Percentiles rank a stretch among this genome's conserved stretches.
phyloP scores from a whole-genome alignment of 2,888 invertebrate genomes.

The Clunio marinus region DNA sequence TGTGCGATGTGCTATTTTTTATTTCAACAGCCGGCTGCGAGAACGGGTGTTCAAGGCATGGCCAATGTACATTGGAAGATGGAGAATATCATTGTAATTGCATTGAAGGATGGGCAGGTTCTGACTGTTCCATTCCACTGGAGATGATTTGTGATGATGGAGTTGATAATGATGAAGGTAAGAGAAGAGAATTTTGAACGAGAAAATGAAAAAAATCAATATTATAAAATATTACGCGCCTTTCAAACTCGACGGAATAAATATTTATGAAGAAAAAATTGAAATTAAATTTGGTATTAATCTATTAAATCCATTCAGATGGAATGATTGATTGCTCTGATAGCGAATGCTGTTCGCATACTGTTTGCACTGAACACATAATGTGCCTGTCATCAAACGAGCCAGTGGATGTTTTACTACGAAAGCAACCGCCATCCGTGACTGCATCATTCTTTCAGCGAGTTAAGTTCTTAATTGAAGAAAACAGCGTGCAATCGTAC shows the following conservation, averaged over 20 bases:
- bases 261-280: background rate
- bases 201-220: no score
- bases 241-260: background rate
- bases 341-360: slow-evolving; percentile 93
- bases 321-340: slow-evolving; percentile 98
- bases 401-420: slow-evolving; percentile 94
- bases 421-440: slow-evolving; percentile 93
- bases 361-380: slow-evolving; percentile 81
- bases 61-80: slow-evolving; percentile 84
- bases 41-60: slow-evolving; percentile 88
- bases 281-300: background rate
- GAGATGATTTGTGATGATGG: slow-evolving; percentile 94
- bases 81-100: slow-evolving; percentile 92
- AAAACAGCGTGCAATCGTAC: slow-evolving; percentile 97
- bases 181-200: no score
- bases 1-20: no score
- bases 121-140: slow-evolving; percentile 86
- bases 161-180: slow-evolving; percentile 96
- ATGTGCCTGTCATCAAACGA: slow-evolving; percentile 96
- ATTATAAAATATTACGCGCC: background rate
- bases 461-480: slow-evolving; percentile 96
- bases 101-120: slow-evolving; percentile 91
- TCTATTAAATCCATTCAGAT: slow-evolving; percentile 58
- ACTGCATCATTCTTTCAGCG: slow-evolving; percentile 97
- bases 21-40: slow-evolving; percentile 95